phyloP scores from a whole-genome alignment of 1,140 invertebrate species.

The Scylla paramamosain region DNA sequence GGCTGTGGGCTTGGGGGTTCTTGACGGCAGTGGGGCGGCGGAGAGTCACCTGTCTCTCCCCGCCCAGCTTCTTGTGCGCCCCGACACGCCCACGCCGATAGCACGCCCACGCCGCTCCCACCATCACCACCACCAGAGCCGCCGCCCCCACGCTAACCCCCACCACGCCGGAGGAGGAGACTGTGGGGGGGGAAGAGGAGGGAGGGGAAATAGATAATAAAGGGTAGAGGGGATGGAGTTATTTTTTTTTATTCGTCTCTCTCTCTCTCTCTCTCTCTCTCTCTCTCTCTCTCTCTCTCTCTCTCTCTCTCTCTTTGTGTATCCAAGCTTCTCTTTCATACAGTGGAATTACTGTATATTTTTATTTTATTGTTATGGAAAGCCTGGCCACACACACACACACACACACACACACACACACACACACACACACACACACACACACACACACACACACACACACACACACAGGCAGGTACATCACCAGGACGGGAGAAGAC shows the following conservation, averaged over 20 bases:
- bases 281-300: not conserved
- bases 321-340: too few species aligned
- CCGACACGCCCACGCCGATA: conserved; percentile 78
- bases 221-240: too few species aligned
- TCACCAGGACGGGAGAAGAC: not conserved
- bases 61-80: conserved; percentile 63
- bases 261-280: not conserved
- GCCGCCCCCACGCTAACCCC: conserved; percentile 51
- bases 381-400: too few species aligned
- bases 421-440: too few species aligned
- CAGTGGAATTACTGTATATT: too few species aligned
- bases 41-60: conserved; percentile 79
- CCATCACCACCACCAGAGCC: conserved; percentile 50
- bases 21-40: conserved; percentile 86
- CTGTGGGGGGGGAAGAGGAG: conserved; percentile 40
- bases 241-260: not conserved
- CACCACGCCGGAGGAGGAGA: conserved; percentile 58
- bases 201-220: not conserved
- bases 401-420: not conserved
- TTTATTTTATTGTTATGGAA: too few species aligned
- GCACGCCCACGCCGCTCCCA: conserved; percentile 79
- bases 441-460: conserved; percentile 22
- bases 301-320: not conserved
- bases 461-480: not conserved
- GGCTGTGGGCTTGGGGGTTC: conserved; percentile 85